A percentile compares a stretch with the other conserved stretches of the same genome.
These are phyloP conservation scores for Danio rerio DNA, from an alignment of 2,113 vertebrate species.

Conservation along the genomic window DNA sequence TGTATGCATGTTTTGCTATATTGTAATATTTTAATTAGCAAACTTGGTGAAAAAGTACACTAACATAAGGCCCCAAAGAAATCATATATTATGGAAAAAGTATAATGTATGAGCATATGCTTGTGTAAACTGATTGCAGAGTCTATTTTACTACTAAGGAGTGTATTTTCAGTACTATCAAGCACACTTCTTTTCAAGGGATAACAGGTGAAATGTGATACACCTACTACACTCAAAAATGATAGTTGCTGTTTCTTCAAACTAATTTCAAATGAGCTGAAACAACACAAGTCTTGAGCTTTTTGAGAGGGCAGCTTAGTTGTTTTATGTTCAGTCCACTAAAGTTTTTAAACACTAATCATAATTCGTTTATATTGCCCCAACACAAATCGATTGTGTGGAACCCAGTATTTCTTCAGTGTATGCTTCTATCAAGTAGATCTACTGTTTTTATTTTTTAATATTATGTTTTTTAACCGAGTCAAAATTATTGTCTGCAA, in stretches of 20 bases:
- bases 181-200: background rate
- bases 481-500: background rate
- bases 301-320: too few species aligned
- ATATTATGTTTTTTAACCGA: background rate
- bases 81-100: background rate
- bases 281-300: too few species aligned
- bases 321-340: too few species aligned
- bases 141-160: background rate
- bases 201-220: background rate
- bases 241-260: too few species aligned
- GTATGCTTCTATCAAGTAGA: background rate
- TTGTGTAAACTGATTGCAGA: background rate
- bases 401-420: too few species aligned
- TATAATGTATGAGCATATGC: background rate
- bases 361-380: too few species aligned
- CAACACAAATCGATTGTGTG: too few species aligned
- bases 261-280: too few species aligned
- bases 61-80: background rate
- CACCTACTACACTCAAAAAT: too few species aligned
- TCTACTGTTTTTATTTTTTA: background rate
- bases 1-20: too few species aligned
- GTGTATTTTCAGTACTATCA: background rate
- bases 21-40: background rate
- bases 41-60: background rate
- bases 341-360: too few species aligned